Evolutionary conservation across 2,888 invertebrate species (phyloP).

Genomic region (Anaspis maculata): DNA sequence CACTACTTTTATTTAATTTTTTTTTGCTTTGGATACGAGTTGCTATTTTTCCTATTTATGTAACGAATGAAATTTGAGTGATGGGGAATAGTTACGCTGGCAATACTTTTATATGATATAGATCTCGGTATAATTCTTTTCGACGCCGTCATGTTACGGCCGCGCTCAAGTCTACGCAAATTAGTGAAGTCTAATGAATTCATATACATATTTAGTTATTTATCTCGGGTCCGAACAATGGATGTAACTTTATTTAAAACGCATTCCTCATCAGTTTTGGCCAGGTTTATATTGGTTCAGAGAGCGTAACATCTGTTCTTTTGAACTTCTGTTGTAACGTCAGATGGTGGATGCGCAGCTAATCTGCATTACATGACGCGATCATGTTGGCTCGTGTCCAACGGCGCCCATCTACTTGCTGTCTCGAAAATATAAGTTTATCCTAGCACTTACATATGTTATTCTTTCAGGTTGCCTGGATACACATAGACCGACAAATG

Average conservation of each 20-base stretch:
- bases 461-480: constrained; percentile 76
- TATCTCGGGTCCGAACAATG: too few relatives aligned
- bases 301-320: constrained; percentile 24
- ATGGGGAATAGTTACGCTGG: too few relatives aligned
- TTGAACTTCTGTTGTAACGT: constrained; percentile 21
- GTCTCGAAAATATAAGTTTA: constrained; percentile 19
- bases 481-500: constrained; percentile 91
- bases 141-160: too few relatives aligned
- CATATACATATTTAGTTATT: too few relatives aligned
- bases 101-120: too few relatives aligned
- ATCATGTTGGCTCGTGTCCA: constrained; percentile 31
- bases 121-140: too few relatives aligned
- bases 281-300: constrained; percentile 21
- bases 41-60: too few relatives aligned
- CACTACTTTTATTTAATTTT: too few relatives aligned
- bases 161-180: too few relatives aligned
- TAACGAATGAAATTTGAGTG: too few relatives aligned
- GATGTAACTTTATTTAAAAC: constrained; percentile 18
- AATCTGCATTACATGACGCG: constrained; percentile 32
- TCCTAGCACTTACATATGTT: constrained; percentile 13
- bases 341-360: constrained; percentile 27
- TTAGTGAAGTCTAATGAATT: too few relatives aligned
- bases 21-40: too few relatives aligned
- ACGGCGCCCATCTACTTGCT: constrained; percentile 17
- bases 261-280: constrained; percentile 21